Conservation (phyloP, 30 jellyfish, hydroid and myxozoan species). For the Hydractinia echinata region DNA sequence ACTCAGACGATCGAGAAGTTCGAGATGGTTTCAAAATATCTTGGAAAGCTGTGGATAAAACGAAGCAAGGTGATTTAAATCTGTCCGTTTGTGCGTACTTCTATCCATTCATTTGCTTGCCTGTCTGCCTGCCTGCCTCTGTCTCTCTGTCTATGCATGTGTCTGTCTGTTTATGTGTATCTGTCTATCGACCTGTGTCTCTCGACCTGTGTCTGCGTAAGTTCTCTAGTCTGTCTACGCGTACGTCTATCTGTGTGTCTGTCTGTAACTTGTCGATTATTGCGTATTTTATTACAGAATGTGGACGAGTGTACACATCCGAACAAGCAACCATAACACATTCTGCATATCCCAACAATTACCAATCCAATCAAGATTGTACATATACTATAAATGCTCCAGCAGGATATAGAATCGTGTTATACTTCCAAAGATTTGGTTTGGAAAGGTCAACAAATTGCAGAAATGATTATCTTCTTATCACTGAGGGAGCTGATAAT, state of each 20-base stretch:
- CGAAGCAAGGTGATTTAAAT: background rate
- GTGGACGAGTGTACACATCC: slow-evolving; percentile 7
- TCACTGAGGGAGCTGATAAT: slow-evolving; percentile 30
- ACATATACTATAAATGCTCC: slow-evolving; percentile 39
- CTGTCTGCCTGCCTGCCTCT: background rate
- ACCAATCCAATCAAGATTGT: slow-evolving; percentile 39
- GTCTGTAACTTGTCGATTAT: background rate
- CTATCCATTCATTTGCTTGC: background rate
- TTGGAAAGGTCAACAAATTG: slow-evolving; percentile 54
- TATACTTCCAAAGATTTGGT: slow-evolving; percentile 24
- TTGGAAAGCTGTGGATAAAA: slow-evolving; percentile 21
- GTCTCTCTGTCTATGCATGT: no score
- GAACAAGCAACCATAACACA: slow-evolving; percentile 45
- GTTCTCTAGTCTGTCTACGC: no score
- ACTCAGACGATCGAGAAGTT: slow-evolving; percentile 14
- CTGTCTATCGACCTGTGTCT: no score
- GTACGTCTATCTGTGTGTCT: no score
- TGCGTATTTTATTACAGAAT: slow-evolving; percentile 1
- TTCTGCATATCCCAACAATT: slow-evolving; percentile 60
- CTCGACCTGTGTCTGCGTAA: no score
- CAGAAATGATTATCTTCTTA: slow-evolving; percentile 41
- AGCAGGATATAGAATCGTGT: slow-evolving; percentile 18
- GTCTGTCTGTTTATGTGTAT: no score
- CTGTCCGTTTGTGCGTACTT: background rate
- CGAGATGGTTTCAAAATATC: slow-evolving; percentile 15